A percentile compares a stretch with the other conserved stretches of the same genome.
Conservation (phyloP, 92 coral and sea anemone genomes). For the Phenganax stokvisi region DNA sequence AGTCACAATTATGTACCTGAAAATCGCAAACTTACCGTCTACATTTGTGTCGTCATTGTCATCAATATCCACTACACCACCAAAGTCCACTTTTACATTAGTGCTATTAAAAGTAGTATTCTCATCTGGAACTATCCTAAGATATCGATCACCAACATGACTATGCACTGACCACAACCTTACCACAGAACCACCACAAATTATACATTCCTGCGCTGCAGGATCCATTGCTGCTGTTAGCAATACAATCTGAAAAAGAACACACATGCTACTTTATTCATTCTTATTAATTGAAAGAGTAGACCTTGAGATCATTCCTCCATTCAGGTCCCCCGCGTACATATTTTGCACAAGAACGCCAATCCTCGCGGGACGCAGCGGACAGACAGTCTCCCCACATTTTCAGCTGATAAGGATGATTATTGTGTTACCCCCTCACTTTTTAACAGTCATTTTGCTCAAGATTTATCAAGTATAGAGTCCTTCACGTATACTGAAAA, state of each 20-base stretch:
- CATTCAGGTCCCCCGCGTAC: too few species aligned
- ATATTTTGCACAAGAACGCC: too few species aligned
- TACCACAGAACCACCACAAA: slow-evolving; percentile 25
- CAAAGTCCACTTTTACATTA: slow-evolving; percentile 19
- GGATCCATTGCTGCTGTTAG: background rate
- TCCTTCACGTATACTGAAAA: too few species aligned
- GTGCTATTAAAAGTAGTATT: background rate
- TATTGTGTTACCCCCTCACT: too few species aligned
- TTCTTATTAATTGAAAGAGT: too few species aligned
- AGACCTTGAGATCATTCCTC: too few species aligned
- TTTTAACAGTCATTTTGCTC: too few species aligned
- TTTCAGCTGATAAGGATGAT: too few species aligned
- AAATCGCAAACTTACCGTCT: background rate
- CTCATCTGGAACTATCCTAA: background rate
- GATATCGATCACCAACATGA: slow-evolving; percentile 31
- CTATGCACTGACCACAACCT: slow-evolving; percentile 31
- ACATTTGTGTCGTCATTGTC: background rate
- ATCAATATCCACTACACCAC: slow-evolving; percentile 10
- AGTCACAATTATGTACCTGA: background rate
- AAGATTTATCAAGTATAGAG: too few species aligned
- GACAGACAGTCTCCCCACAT: too few species aligned
- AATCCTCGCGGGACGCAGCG: too few species aligned
- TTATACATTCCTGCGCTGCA: slow-evolving; percentile 13
- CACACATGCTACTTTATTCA: background rate
- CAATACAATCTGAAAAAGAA: background rate